A percentile compares a stretch with the other conserved stretches of the same genome.
Evolutionary conservation across 92 coral and sea anemone species (phyloP).

Genomic region (Porites evermanni): DNA sequence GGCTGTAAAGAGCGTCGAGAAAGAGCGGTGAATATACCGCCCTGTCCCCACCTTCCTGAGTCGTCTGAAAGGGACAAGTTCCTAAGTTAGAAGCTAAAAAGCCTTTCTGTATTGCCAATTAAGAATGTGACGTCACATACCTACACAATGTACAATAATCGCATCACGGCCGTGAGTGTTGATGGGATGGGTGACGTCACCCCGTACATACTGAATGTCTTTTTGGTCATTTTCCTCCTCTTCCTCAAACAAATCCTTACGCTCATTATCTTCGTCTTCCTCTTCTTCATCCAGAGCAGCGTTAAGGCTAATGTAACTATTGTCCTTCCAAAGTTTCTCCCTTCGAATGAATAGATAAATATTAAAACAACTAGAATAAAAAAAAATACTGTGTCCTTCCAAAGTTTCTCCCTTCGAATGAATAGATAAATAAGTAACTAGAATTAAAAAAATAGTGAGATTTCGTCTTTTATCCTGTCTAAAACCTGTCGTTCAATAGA

Average conservation of each 20-base stretch:
- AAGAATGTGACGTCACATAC: constrained; percentile 42
- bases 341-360: neutral
- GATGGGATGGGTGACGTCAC: constrained; percentile 92
- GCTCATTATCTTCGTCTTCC: constrained; percentile 55
- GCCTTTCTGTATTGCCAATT: neutral
- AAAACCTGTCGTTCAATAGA: no score
- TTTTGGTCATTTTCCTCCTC: constrained; percentile 41
- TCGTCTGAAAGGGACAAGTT: constrained; percentile 63
- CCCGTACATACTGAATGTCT: constrained; percentile 83
- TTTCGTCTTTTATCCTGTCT: no score
- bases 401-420: constrained; percentile 60
- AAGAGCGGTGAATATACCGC: constrained; percentile 88
- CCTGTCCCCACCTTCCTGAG: constrained; percentile 93
- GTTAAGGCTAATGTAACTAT: constrained; percentile 71
- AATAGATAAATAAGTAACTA: neutral
- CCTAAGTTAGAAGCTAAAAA: no score
- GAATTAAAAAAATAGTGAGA: neutral
- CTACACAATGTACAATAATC: constrained; percentile 90
- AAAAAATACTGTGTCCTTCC: constrained; percentile 67
- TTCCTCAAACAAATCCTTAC: constrained; percentile 47
- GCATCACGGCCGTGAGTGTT: constrained; percentile 71
- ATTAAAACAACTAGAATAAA: neutral
- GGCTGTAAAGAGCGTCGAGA: constrained; percentile 78
- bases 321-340: constrained; percentile 86
- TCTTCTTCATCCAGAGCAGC: constrained; percentile 58